Conservation (phyloP, 92 coral and sea anemone species). For the Chrysogorgia sp. region DNA sequence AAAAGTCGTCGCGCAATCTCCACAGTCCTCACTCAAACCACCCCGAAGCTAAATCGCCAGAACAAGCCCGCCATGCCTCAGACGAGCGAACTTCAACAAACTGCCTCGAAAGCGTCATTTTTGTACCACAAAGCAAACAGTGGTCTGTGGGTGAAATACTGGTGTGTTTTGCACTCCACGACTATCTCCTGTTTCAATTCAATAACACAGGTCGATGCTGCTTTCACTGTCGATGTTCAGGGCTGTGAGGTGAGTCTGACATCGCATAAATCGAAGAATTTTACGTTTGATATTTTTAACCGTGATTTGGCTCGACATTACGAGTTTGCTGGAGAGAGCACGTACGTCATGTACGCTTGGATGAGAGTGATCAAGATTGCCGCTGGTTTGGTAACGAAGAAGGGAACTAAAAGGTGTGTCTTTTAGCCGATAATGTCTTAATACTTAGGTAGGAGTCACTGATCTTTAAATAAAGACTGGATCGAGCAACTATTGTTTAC, state of each 20-base stretch:
- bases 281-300: slow-evolving; percentile 71
- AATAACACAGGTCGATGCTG: slow-evolving; percentile 1
- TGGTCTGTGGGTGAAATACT: slow-evolving; percentile 83
- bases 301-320: slow-evolving; percentile 71
- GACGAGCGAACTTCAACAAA: neutral
- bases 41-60: slow-evolving; percentile 12
- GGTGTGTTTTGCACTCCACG: slow-evolving; percentile 77
- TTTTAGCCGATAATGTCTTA: neutral
- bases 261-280: slow-evolving; percentile 69
- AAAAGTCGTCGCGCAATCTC: slow-evolving; percentile 31
- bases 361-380: slow-evolving; percentile 71
- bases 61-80: neutral
- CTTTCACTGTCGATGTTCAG: slow-evolving; percentile 43
- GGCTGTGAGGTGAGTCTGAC: slow-evolving; percentile 73
- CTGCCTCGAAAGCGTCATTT: slow-evolving; percentile 63
- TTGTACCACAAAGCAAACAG: slow-evolving; percentile 69
- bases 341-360: slow-evolving; percentile 75
- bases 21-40: slow-evolving; percentile 19
- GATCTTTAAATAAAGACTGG: no score
- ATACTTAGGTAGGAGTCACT: neutral
- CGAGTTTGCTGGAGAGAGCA: slow-evolving; percentile 85
- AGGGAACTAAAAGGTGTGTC: slow-evolving; percentile 7
- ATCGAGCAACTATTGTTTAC: no score
- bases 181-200: slow-evolving; percentile 27
- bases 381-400: slow-evolving; percentile 18